Evolutionary conservation across 2,888 invertebrate genomes (phyloP).

Genomic region (Nomada lathburiana): DNA sequence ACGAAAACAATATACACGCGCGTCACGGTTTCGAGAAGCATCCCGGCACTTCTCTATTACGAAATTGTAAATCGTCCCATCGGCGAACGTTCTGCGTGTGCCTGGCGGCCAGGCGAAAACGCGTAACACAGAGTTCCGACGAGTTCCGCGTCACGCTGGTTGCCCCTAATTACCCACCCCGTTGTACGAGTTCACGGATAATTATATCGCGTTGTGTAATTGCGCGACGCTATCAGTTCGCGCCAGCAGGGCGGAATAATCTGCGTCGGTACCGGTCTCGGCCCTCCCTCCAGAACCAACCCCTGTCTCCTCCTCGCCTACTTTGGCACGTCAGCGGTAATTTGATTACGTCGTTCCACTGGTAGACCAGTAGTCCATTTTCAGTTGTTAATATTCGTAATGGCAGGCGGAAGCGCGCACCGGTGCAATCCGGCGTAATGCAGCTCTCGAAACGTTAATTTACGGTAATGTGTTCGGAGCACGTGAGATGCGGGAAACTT

Average conservation of each 20-base stretch:
- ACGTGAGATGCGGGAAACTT: constrained; percentile 35
- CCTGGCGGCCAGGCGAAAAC: no score
- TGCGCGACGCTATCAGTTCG: constrained; percentile 41
- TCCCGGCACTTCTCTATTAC: no score
- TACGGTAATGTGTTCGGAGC: constrained; percentile 45
- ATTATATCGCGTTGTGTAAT: constrained; percentile 51
- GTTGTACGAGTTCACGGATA: constrained; percentile 28
- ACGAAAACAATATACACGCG: neutral
- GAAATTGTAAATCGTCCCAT: neutral
- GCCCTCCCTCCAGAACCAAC: neutral
- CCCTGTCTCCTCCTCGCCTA: constrained; percentile 29
- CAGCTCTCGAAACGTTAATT: constrained; percentile 55
- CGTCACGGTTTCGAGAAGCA: neutral
- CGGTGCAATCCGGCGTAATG: constrained; percentile 46
- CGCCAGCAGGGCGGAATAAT: constrained; percentile 26
- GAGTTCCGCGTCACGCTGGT: constrained; percentile 22
- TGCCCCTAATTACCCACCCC: constrained; percentile 41
- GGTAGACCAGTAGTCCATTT: constrained; percentile 47
- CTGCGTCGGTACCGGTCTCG: constrained; percentile 1
- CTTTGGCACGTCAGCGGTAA: constrained; percentile 52
- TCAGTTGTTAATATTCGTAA: constrained; percentile 60
- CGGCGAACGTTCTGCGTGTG: neutral
- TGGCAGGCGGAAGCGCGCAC: constrained; percentile 32
- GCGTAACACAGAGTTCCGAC: neutral
- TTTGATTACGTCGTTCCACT: constrained; percentile 55